A percentile compares a stretch with the other conserved stretches of the same genome.
Conservation (phyloP, 2,888 invertebrate species). For the Thereva nobilitata region DNA sequence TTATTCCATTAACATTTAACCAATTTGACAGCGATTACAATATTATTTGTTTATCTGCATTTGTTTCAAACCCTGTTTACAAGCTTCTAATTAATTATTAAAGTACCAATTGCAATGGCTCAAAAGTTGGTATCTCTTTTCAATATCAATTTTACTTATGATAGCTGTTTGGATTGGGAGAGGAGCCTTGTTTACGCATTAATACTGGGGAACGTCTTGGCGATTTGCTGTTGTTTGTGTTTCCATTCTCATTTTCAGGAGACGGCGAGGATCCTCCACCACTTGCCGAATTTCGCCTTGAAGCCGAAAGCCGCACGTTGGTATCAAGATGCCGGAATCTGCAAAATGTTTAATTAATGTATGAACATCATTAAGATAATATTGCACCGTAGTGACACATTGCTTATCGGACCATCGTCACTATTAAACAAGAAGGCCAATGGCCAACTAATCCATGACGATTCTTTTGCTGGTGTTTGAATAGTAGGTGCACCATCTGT, state of each 20-base stretch:
- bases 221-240: constrained; percentile 55
- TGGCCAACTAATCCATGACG: constrained; percentile 92
- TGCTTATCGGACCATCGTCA: constrained; percentile 67
- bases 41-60: too few species aligned
- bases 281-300: constrained; percentile 64
- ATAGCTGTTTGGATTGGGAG: constrained; percentile 49
- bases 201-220: constrained; percentile 61
- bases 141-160: too few species aligned
- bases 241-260: constrained; percentile 52
- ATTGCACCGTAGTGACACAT: constrained; percentile 76
- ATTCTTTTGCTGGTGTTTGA: constrained; percentile 53
- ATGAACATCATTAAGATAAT: constrained; percentile 2
- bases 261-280: constrained; percentile 75
- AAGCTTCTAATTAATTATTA: too few species aligned
- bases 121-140: too few species aligned
- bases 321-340: constrained; percentile 88
- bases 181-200: constrained; percentile 51
- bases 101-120: too few species aligned
- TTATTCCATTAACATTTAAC: too few species aligned
- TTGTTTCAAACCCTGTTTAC: too few species aligned
- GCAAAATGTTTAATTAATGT: constrained; percentile 39
- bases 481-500: constrained; percentile 52
- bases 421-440: constrained; percentile 85
- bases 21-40: too few species aligned
- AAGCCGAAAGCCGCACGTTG: constrained; percentile 74